These are phyloP conservation scores for Sebastes hopkinsi DNA, from an alignment of 2,797 vertebrate genomes.

Conservation along the genomic window DNA sequence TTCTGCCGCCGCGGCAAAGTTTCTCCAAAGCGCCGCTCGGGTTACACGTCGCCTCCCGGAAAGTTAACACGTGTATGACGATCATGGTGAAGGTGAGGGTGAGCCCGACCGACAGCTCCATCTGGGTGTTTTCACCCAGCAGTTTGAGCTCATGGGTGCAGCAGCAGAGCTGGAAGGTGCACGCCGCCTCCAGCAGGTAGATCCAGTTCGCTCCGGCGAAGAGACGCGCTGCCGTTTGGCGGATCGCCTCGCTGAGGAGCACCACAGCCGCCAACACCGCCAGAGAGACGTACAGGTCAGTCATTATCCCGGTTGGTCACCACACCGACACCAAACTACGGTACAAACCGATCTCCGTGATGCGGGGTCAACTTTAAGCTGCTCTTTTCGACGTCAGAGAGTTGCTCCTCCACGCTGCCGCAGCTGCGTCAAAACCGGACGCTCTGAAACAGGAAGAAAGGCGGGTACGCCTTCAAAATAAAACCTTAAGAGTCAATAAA, in stretches of 20 bases:
- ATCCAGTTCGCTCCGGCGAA: slow-evolving; percentile 12
- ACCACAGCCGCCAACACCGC: slow-evolving; percentile 70
- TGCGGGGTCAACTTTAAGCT: not conserved
- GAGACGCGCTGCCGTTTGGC: slow-evolving; percentile 26
- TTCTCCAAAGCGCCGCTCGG: slow-evolving; percentile 79
- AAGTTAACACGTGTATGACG: slow-evolving; percentile 82
- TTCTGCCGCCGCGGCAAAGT: slow-evolving; percentile 54
- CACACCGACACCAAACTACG: not conserved
- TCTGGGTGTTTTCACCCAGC: slow-evolving; percentile 59
- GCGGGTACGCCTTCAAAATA: slow-evolving; percentile 13
- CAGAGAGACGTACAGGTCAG: slow-evolving; percentile 73
- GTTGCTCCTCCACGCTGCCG: not conserved
- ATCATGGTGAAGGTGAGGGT: slow-evolving; percentile 83
- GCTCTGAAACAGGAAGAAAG: not conserved
- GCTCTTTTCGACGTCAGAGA: not conserved
- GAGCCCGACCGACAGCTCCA: slow-evolving; percentile 67
- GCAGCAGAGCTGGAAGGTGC: slow-evolving; percentile 88
- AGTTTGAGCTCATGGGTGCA: slow-evolving; percentile 87
- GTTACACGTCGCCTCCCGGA: slow-evolving; percentile 81
- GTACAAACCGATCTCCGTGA: fast-evolving
- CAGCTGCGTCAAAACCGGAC: not conserved
- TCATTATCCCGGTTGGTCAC: slow-evolving; percentile 4
- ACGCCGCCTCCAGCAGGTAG: slow-evolving; percentile 80
- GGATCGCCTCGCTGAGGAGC: slow-evolving; percentile 63
- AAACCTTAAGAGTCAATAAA: not conserved